Evolutionary conservation across 2,888 invertebrate species (phyloP).

Genomic region (Clostera curtula): DNA sequence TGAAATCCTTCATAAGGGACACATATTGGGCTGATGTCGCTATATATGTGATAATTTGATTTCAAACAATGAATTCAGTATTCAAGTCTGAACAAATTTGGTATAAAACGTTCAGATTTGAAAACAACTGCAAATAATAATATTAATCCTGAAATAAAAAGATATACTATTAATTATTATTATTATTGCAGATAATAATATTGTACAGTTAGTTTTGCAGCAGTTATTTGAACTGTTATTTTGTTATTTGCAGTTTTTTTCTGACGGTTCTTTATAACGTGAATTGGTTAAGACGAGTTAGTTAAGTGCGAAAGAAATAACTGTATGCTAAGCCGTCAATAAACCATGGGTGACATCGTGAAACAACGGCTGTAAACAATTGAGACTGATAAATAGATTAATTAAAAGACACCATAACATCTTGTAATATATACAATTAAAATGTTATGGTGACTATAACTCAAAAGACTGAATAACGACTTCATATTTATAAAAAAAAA

Average conservation of each 20-base stretch:
- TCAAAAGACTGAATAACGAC: conserved; percentile 18
- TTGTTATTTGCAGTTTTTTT: conserved; percentile 21
- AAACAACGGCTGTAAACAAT: conserved; percentile 22
- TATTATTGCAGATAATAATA: neutral
- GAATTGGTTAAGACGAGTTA: neutral
- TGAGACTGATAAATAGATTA: conserved; percentile 20
- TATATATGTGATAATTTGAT: conserved; percentile 1
- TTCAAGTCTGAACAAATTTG: conserved; percentile 14
- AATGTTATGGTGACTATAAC: conserved; percentile 13
- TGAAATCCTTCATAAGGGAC: conserved; percentile 14
- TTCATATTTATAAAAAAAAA: conserved; percentile 8
- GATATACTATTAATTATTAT: neutral
- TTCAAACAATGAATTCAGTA: conserved; percentile 8
- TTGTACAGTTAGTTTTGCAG: neutral
- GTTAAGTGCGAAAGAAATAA: neutral
- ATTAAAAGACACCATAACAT: conserved; percentile 31
- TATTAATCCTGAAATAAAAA: neutral
- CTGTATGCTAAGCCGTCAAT: conserved; percentile 15
- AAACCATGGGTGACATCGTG: conserved; percentile 32
- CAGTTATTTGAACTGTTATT: conserved; percentile 1
- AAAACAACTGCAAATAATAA: conserved; percentile 23
- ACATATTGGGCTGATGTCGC: conserved; percentile 19
- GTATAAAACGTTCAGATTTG: too few species aligned
- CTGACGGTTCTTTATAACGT: conserved; percentile 10
- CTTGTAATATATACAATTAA: conserved; percentile 13